Percentiles rank a stretch among this genome's conserved stretches.
phyloP scores from a whole-genome alignment of 2,113 vertebrate genomes.

The Alosa alosa region DNA sequence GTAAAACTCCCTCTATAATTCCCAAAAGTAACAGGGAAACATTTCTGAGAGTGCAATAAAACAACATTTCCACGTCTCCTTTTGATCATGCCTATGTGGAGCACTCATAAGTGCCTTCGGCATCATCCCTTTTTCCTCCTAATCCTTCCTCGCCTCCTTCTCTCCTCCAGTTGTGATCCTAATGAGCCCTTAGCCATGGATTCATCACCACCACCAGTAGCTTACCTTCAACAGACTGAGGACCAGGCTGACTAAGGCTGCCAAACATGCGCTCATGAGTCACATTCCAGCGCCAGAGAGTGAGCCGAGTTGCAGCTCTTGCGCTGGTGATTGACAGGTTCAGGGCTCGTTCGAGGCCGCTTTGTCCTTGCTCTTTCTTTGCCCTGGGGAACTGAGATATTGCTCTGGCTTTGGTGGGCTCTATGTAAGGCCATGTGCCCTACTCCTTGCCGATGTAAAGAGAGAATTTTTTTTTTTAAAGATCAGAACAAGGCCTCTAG shows the following conservation, averaged over 20 bases:
- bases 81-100: background rate
- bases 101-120: background rate
- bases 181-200: background rate
- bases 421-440: background rate
- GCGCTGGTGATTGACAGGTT: background rate
- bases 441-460: background rate
- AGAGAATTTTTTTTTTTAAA: background rate
- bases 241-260: constrained; percentile 8
- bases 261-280: background rate
- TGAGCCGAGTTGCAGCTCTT: background rate
- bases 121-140: background rate
- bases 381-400: background rate
- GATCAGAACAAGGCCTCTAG: background rate
- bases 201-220: background rate
- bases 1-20: background rate
- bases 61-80: background rate
- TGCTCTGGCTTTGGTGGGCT: background rate
- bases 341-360: background rate
- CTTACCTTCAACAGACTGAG: constrained; percentile 8
- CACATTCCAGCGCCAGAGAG: background rate
- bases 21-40: background rate
- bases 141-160: background rate
- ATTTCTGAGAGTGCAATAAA: background rate
- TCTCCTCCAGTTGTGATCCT: background rate
- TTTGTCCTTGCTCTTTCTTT: background rate